Evolutionary conservation across 2,888 invertebrate species (phyloP).

Genomic region (Ernsta delagoae): DNA sequence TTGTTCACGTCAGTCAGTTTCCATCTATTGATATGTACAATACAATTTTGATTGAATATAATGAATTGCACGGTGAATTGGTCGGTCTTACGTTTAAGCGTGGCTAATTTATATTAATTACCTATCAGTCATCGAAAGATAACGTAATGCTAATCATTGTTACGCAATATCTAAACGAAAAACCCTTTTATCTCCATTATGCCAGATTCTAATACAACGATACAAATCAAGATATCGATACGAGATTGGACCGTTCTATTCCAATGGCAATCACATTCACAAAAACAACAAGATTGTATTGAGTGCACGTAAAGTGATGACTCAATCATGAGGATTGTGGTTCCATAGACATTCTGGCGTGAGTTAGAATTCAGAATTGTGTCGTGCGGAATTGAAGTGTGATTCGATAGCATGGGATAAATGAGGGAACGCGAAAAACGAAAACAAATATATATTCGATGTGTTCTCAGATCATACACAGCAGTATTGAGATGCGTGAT

Average conservation of each 20-base stretch:
- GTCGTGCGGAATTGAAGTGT: conserved; percentile 40
- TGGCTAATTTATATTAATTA: background rate
- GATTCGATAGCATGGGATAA: conserved; percentile 44
- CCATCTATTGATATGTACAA: background rate
- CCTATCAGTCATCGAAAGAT: background rate
- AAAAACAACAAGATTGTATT: conserved; percentile 15
- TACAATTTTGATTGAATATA: too few relatives aligned
- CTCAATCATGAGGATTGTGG: conserved; percentile 28
- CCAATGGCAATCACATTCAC: conserved; percentile 6
- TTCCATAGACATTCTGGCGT: conserved; percentile 11
- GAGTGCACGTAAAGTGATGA: conserved; percentile 6
- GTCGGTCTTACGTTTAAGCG: background rate
- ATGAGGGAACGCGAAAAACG: conserved; percentile 35
- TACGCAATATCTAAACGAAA: background rate
- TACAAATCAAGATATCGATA: conserved; percentile 14
- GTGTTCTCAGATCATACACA: conserved; percentile 23
- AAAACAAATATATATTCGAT: conserved; percentile 42
- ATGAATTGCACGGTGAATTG: background rate
- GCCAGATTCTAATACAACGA: conserved; percentile 7
- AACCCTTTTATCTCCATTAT: conserved; percentile 4
- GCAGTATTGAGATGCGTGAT: conserved; percentile 20
- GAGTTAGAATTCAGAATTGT: conserved; percentile 31
- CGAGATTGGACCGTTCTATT: conserved; percentile 6
- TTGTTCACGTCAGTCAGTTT: background rate
- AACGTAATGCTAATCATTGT: background rate